Base-by-base conservation (phyloP, 2,797 vertebrate species). In the Ctenosaura bakeri region DNA sequence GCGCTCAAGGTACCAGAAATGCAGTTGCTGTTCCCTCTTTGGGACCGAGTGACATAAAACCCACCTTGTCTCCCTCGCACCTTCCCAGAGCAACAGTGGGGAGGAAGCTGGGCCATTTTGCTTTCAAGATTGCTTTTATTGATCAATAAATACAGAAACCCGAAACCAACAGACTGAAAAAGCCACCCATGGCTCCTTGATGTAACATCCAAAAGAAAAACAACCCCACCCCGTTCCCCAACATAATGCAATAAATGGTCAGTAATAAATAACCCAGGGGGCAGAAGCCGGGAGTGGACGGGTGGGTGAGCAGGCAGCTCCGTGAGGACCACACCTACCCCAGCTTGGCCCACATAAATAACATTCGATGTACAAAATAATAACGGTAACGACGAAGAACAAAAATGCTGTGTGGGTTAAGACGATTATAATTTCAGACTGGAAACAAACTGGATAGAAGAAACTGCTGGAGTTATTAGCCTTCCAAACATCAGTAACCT, bases 301-400 rank as follows among this genome's bases (percentile, higher is more conserved):
- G 78, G 7, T 2, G 16, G 56, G 20, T 0, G 16, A 6, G 14
- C 16, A 3, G 35, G 8, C 12, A 1, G 29, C 8, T 7, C 4
- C 1, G 7, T 14, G 2, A 4, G 5, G 32, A 1, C 12, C 29
- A 18, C 0, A 14, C 6, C 22, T 6, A 9, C 77, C 1, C 64
- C 38, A 29, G 24, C 50, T n/a, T 10, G 0, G n/a, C 62, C 73
- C 52, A 1, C 74, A 92, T 92, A 92, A 92, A 92, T 92, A 92
- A 89, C 85, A 71, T 42, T 35, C 4, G 50, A 89, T 71, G 80
- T 29, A 85, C 62, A 74, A 20, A 89, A 71, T 24, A 20, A 74
- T 16, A 7, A 76, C 2, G 38, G 46, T 13, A n/a, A 76, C 26
- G 35, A 62, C 12, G 20, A 5, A 20, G 2, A n/a, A 62, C 26